These are phyloP conservation scores for Anagyrus pseudococci DNA, from an alignment of 2,888 invertebrate genomes.

Conservation along the genomic window DNA sequence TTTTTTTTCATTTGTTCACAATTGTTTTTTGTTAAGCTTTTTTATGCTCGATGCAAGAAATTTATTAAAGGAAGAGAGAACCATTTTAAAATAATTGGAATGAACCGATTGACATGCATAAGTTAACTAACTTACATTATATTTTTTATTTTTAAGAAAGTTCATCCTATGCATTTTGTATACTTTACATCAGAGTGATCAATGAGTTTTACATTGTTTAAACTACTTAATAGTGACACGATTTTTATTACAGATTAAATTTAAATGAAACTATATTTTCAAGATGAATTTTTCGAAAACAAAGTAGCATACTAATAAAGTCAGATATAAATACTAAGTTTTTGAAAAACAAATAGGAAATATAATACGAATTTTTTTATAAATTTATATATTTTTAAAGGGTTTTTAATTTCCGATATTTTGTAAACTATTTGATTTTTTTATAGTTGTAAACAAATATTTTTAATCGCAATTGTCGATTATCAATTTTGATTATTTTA, in stretches of 20 bases:
- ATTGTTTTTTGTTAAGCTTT: slow-evolving; percentile 24
- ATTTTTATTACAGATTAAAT: slow-evolving; percentile 1
- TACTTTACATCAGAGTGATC: background rate
- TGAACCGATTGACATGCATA: slow-evolving; percentile 1
- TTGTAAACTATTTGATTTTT: no score
- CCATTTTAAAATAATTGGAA: background rate
- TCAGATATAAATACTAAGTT: slow-evolving; percentile 21
- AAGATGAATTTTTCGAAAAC: background rate
- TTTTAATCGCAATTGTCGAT: no score
- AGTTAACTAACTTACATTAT: no score
- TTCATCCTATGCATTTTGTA: slow-evolving; percentile 17
- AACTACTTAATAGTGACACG: background rate
- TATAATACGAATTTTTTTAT: slow-evolving; percentile 8
- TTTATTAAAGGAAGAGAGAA: slow-evolving; percentile 33
- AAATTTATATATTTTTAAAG: slow-evolving; percentile 5
- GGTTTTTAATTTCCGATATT: background rate
- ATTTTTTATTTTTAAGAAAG: slow-evolving; percentile 16
- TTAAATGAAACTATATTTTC: background rate
- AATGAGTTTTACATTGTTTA: background rate
- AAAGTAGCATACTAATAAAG: background rate
- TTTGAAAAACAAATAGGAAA: slow-evolving; percentile 13
- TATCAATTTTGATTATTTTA: no score
- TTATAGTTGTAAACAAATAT: no score
- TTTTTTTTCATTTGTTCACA: slow-evolving; percentile 15
- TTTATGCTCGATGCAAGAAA: slow-evolving; percentile 19